Evolutionary conservation across 2,797 vertebrate genomes (phyloP), one percentile per base, ranked within the genome.

Genomic region (Gymnopithys bicolor): DNA sequence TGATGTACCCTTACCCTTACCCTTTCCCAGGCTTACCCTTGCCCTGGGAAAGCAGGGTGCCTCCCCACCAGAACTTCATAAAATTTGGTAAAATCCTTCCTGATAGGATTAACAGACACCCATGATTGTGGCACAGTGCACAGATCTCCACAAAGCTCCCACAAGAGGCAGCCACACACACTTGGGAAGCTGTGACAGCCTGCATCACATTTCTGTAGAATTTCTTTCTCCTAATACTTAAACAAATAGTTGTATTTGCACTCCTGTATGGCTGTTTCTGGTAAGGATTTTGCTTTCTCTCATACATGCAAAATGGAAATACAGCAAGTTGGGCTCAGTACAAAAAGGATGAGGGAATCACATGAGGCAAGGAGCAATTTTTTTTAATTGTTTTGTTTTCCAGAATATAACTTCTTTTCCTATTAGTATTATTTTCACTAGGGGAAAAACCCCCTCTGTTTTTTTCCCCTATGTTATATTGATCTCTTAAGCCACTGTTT

Each of bases 191-290:
- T 49, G 21, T 19, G 16, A 12, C n/a, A 56, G 53, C 27, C 46
- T 12, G 22, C 12, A 5, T 43, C 30, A 10, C 0, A 0, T 39
- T 37, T 52, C 33, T 14, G 0, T 16, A 39, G 32, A 6, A 23
- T 12, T 45, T 63, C 13, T 63, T 52, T 55, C 12, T 51, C 27
- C 18, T 15, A 7, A 7, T 2, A 16, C 11, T 43, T 53, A 33
- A 73, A 33, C 18, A 11, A 67, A 46, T 32, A 52, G 30, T 4
- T 46, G 2, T 23, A 19, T 73, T 81, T 30, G 17, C 25, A 23
- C 41, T 39, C 28, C 14, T 17, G 4, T 4, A 4, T 2, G 8
- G 13, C 25, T 62, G 14, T 56, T 88, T 53, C 30, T 55, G 3
- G 11, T 23, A 18, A 53, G 32, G 33, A 53, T 77, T 88, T 67